Base-by-base conservation (phyloP, 2,888 invertebrate genomes). In the Acanthosoma haemorrhoidale region DNA sequence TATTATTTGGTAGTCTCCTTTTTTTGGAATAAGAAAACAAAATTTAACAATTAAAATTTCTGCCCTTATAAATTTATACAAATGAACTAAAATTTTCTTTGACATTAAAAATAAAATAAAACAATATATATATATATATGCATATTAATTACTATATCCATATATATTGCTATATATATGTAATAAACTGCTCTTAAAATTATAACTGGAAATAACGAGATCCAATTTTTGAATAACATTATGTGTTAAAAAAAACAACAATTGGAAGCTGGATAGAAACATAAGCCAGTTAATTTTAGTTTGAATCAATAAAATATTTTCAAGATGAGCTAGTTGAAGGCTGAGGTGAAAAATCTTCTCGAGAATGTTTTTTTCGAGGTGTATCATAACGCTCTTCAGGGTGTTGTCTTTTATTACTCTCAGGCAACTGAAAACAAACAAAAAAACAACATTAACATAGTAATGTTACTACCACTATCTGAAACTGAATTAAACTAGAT, bases 271-370 rank as follows among this genome's bases (percentile, higher is more conserved):
- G 39, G 41, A 39, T 64, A 18, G 39, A 36, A 64, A 31, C 39
- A 29, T 31, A 64, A 25, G 39, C 39, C 64, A 64, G 11, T 39
- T 36, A 64, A 41, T 39, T 64, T 64, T 41, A 29, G 39, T 29
- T 25, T 25, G 15, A 64, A 39, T 29, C n/a, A 18, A 25, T 13
- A 51, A 51, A 51, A 41, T 41, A 39, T 38, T 41, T 67, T 67
- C 31, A 67, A 43, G 67, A 51, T 32, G 67, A 67, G 51, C 67
- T 67, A 18, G 67, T 67, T 32, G 67, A 67, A 57, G 67, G 67
- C 25, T 67, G 51, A 31, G 67, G 67, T 2, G 67, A 67, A 21
- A 31, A 67, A 57, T 67, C 67, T 51, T 67, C 67, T 31, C 51
- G 8, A 6, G 67, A 29, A 38, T 57, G 51, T 43, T 67, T 67